Base-by-base conservation (phyloP, 2,888 invertebrate species). In the Lomographa bimaculata region DNA sequence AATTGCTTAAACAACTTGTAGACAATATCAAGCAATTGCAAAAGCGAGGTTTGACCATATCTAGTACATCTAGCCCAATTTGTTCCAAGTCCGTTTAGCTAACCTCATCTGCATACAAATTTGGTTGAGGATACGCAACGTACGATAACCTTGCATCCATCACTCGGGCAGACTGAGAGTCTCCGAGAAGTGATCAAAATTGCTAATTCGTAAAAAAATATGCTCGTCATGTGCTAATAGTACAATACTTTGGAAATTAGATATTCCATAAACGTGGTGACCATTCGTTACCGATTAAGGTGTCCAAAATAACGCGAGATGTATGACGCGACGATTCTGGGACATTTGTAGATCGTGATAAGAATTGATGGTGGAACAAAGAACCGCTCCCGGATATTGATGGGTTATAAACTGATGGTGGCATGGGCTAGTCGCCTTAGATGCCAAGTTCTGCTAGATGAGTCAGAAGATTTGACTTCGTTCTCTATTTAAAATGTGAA, bases 241-340 rank as follows among this genome's bases (percentile, higher is more conserved):
- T 12, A 30, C 30, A 41, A 45, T 39, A 43, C 35, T 36, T 26
- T 14, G 23, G 14, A 11, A 58, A 70, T 77, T 73, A 57, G 24
- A 41, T 47, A 85, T 77, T 77, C 83, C 20, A 10, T 2, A 4
- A 40, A 54, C 72, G 77, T 70, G 29, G 45, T 5, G 2, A 35
- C 27, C 50, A 51, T 68, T 71, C 65, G 71, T 67, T 70, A 69
- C 68, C 71, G 77, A 77, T 80, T 76, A 73, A 43, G 42, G 42
- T 64, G 73, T 60, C 69, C 69, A 64, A 79, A 79, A 77, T 61
- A 58, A 61, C 48, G 57, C 53, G 57, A 75, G 72, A 78, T 73
- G 60, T 64, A 77, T 61, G 76, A 84, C 79, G 81, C 83, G 84
- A 79, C 84, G 65, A 83, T 81, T 71, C 71, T 64, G 57, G 69